Evolutionary conservation across 2,888 invertebrate species (phyloP).

Genomic region (Leucoptera coffeella): DNA sequence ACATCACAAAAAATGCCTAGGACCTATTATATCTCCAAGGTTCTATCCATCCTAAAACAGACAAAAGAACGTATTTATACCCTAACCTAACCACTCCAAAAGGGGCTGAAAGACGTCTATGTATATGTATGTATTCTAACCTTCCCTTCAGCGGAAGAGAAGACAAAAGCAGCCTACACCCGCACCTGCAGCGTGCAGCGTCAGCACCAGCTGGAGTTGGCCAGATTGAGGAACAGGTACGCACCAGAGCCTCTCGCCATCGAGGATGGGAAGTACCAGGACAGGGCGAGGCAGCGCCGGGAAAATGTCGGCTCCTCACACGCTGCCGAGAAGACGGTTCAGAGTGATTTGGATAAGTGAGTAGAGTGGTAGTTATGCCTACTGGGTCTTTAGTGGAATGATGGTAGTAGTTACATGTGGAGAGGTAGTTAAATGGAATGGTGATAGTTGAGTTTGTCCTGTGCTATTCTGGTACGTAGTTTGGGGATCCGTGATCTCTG

Average conservation of each 20-base stretch:
- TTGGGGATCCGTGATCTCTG: too few species aligned
- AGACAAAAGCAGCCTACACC: constrained; percentile 38
- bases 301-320: constrained; percentile 76
- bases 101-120: too few species aligned
- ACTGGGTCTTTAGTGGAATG: background rate
- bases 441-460: too few species aligned
- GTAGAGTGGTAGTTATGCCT: constrained; percentile 14
- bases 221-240: constrained; percentile 57
- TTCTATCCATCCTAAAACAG: too few species aligned
- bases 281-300: constrained; percentile 73
- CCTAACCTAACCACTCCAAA: too few species aligned
- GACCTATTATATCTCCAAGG: too few species aligned
- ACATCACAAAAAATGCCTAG: too few species aligned
- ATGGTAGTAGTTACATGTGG: background rate
- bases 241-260: constrained; percentile 25
- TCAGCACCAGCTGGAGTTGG: constrained; percentile 61
- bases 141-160: constrained; percentile 28
- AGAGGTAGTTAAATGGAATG: too few species aligned
- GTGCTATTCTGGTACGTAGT: too few species aligned
- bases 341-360: constrained; percentile 75
- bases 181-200: constrained; percentile 48
- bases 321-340: constrained; percentile 73
- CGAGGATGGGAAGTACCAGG: constrained; percentile 54
- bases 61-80: too few species aligned
- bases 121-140: too few species aligned